Conservation (phyloP, 2,888 invertebrate species). For the Myopa testacea region DNA sequence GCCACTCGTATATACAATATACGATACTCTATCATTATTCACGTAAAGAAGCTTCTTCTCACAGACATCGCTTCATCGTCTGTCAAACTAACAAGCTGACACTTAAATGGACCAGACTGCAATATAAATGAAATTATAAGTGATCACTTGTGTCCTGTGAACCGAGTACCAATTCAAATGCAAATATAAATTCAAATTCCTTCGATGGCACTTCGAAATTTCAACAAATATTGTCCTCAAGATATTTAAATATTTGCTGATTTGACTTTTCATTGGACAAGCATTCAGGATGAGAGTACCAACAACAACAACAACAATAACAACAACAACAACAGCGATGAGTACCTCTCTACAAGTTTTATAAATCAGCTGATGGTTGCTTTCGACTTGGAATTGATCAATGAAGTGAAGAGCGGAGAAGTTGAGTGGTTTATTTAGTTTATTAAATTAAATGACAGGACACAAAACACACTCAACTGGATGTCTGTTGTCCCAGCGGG, state of each 20-base stretch:
- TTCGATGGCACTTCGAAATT: neutral
- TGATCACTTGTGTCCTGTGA: neutral
- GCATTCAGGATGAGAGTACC: neutral
- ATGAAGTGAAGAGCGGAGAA: neutral
- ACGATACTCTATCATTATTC: no score
- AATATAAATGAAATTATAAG: neutral
- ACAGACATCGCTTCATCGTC: no score
- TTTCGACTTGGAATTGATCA: neutral
- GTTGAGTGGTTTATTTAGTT: neutral
- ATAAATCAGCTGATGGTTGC: neutral
- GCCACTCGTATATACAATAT: no score
- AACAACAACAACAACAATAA: neutral
- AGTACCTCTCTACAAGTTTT: neutral
- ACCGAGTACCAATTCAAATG: neutral
- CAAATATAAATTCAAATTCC: neutral
- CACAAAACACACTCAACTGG: neutral
- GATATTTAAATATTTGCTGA: neutral
- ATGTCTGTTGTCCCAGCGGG: no score
- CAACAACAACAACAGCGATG: neutral
- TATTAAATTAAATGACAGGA: neutral
- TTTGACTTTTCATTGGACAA: neutral
- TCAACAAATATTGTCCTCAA: neutral
- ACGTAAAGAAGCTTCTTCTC: no score
- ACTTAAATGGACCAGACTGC: no score
- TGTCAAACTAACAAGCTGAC: no score